phyloP scores from a whole-genome alignment of 1,140 invertebrate genomes.

The Drosophila repletoides region DNA sequence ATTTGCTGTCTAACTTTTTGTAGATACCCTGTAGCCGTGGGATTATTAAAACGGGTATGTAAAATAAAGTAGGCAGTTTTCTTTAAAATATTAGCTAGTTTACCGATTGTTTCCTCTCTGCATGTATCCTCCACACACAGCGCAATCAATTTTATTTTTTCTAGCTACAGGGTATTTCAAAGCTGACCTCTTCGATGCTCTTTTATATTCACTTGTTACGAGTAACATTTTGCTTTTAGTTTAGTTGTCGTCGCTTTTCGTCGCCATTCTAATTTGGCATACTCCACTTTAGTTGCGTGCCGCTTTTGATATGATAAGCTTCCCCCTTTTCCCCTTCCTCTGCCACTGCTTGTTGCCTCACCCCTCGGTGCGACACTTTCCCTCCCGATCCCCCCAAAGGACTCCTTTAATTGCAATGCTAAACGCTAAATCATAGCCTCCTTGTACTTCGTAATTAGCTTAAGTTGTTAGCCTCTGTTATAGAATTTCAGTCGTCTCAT shows the following conservation, averaged over 20 bases:
- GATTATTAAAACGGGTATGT: neutral
- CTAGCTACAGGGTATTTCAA: slow-evolving; percentile 1
- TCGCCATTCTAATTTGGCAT: slow-evolving; percentile 55
- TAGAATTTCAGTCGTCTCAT: slow-evolving; percentile 47
- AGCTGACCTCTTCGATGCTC: neutral
- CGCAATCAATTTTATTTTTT: neutral
- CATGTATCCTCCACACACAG: no score
- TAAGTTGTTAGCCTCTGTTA: slow-evolving; percentile 74
- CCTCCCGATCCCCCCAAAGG: neutral
- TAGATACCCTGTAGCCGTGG: slow-evolving; percentile 11
- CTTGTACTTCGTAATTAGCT: slow-evolving; percentile 77
- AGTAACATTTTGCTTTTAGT: slow-evolving; percentile 25
- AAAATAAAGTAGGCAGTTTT: neutral
- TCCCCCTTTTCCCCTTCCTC: neutral
- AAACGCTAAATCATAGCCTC: slow-evolving; percentile 77
- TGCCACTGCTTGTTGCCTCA: neutral
- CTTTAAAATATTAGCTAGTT: no score
- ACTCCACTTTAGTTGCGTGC: slow-evolving; percentile 63
- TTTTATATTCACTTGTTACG: neutral
- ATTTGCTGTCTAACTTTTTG: slow-evolving; percentile 6
- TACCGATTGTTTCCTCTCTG: no score
- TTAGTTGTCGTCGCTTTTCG: slow-evolving; percentile 62
- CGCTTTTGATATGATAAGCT: slow-evolving; percentile 69
- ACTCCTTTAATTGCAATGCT: slow-evolving; percentile 69
- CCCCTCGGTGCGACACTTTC: neutral